Evolutionary conservation across 2,888 invertebrate genomes (phyloP).

Genomic region (Zelleria hepariella): DNA sequence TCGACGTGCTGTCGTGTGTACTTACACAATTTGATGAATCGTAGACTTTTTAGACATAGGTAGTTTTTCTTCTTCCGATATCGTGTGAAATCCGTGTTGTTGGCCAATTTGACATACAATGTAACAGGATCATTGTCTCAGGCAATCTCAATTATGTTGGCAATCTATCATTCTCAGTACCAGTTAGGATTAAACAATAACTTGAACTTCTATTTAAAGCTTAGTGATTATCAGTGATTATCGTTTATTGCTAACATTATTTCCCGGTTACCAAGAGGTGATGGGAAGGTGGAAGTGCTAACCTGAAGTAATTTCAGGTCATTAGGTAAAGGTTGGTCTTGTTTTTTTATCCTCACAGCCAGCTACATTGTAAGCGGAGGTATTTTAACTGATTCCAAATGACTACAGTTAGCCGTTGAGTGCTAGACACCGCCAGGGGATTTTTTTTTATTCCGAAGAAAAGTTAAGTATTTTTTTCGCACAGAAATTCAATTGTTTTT

Average conservation of each 20-base stretch:
- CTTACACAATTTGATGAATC: no score
- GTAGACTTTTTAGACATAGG: no score
- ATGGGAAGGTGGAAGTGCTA: not conserved
- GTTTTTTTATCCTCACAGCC: not conserved
- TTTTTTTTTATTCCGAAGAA: no score
- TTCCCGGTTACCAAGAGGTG: not conserved
- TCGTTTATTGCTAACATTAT: not conserved
- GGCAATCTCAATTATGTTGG: not conserved
- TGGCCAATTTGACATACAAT: not conserved
- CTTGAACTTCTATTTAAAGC: not conserved
- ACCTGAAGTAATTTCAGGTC: not conserved
- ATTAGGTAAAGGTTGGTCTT: not conserved
- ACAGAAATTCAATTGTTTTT: no score
- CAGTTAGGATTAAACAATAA: not conserved
- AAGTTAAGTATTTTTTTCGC: no score
- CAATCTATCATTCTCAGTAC: not conserved
- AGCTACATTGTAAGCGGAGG: not conserved
- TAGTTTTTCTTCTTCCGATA: no score
- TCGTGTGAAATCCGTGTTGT: not conserved
- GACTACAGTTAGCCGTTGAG: no score
- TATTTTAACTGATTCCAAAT: no score
- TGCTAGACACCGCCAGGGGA: no score
- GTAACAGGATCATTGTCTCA: not conserved
- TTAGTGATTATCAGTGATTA: not conserved
- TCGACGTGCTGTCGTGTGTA: no score